Evolutionary conservation across 2,113 vertebrate species (phyloP), one percentile per base, ranked within the genome.

Genomic region (Apeltes quadracus): DNA sequence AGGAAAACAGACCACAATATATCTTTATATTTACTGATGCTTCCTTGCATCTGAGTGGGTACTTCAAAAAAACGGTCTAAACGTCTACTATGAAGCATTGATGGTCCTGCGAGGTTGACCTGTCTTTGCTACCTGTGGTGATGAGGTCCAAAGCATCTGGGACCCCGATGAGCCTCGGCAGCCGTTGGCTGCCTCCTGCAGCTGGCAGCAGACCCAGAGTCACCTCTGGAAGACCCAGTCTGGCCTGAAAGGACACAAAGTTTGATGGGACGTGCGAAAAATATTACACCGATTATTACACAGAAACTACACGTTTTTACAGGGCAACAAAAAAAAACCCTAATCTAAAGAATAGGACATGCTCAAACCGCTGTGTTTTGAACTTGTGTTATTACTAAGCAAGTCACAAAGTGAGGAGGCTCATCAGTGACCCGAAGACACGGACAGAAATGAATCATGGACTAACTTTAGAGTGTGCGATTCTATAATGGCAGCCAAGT

Each of bases 401-500:
- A 23, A 34, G 53, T 79, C 22, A 69, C 63, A 73, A 20, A 5
- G 5, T 57, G 20, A 73, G 61, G 76, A 10, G 34, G 46, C 66
- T 69, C 0, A 6, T 67, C 56, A 23, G n/a, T 43, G 25, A 70
- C 44, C 48, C 25, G 27, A 51, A 22, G 48, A 68, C 57, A 75
- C 18, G 41, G 4, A 48, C 3, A 55, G 64, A 44, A n/a, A 73
- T 59, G 18, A 83, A 48, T 44, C 16, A 48, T 75, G 53, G 71
- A 89, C 91, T 81, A 32, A 98, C 97, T 94, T 96, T 91, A 20
- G 76, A 71, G 8, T 96, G 93, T 36, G 95, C 95, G 3, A 98
- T 69, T 38, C 97, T 93, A 82, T 98, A 99, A 89, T 98, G 97
- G 90, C 96, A 99, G 79, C 93, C 94, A 41, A 99, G 92, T 0